Conservation (phyloP, 2,113 vertebrate genomes). For the Mixornis gularis region DNA sequence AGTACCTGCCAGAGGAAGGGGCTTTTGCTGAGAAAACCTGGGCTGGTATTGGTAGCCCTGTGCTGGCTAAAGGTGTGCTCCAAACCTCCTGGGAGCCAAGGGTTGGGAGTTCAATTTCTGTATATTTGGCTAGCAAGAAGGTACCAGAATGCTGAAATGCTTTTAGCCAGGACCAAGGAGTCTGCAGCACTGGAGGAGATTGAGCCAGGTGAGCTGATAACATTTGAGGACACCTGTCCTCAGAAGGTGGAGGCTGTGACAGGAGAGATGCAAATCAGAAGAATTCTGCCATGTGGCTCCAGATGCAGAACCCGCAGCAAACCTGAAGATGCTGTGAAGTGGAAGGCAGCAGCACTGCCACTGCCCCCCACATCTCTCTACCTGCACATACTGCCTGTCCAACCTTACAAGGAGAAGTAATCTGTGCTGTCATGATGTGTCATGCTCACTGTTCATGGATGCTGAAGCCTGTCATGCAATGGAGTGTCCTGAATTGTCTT, state of each 20-base stretch:
- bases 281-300: neutral
- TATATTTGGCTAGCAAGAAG: neutral
- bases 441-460: neutral
- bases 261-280: neutral
- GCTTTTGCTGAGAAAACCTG: neutral
- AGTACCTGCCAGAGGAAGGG: neutral
- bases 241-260: neutral
- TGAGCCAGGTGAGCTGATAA: neutral
- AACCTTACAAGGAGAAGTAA: neutral
- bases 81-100: neutral
- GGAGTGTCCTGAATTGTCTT: neutral
- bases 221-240: neutral
- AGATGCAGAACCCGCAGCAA: neutral
- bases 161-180: neutral
- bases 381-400: neutral
- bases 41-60: neutral
- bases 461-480: neutral
- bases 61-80: neutral
- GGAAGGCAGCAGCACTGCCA: neutral
- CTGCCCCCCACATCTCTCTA: neutral
- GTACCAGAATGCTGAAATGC: accelerated
- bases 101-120: neutral
- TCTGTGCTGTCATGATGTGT: neutral
- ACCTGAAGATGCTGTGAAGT: neutral
- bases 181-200: neutral